Conservation (phyloP, 2,888 invertebrate species). For the Leptopilina drosophilae region DNA sequence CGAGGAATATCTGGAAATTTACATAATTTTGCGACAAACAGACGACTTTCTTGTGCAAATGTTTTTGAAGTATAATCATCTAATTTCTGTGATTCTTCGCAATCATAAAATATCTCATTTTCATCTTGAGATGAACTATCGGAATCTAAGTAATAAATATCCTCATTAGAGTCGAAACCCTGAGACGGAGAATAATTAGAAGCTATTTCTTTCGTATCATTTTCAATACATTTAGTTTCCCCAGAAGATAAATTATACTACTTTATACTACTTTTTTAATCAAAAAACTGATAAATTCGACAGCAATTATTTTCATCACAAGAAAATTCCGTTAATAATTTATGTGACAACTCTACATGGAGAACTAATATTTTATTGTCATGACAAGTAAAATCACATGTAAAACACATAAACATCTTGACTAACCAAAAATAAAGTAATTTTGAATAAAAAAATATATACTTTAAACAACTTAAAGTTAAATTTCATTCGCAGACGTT, state of each 20-base stretch:
- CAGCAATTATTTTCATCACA: constrained; percentile 14
- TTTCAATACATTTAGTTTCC: background rate
- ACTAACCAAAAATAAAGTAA: background rate
- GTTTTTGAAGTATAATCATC: background rate
- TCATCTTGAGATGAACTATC: constrained; percentile 23
- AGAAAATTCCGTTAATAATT: background rate
- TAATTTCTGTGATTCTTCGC: constrained; percentile 10
- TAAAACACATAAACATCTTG: constrained; percentile 3
- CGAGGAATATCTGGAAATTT: constrained; percentile 13
- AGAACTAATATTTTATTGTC: background rate
- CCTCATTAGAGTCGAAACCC: background rate
- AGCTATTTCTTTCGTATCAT: background rate
- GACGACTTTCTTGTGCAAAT: background rate
- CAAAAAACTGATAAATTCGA: constrained; percentile 7
- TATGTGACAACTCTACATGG: constrained; percentile 27
- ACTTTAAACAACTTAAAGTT: background rate
- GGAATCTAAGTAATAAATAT: background rate
- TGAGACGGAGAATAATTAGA: background rate
- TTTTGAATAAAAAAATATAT: background rate
- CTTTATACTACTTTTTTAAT: too few species aligned
- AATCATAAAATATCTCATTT: background rate
- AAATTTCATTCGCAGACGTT: background rate
- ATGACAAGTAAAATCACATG: background rate
- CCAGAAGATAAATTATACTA: background rate
- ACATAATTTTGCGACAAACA: constrained; percentile 19